A percentile compares a stretch with the other conserved stretches of the same genome.
These are phyloP conservation scores for Brachystomella parvula DNA, from an alignment of 1,140 invertebrate species.

Conservation along the genomic window DNA sequence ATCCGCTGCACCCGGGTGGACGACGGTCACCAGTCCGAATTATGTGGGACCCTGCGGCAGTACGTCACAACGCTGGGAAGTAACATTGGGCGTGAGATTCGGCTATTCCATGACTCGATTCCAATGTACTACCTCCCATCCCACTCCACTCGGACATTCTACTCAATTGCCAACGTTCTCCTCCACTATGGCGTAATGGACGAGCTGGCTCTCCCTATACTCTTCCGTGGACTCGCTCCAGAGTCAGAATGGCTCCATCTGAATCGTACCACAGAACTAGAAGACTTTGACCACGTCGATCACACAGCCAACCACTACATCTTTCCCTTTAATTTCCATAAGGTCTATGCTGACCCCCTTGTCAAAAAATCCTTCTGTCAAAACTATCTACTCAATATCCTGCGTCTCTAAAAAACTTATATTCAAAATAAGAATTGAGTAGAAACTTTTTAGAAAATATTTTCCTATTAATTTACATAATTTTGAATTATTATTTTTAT, in stretches of 20 bases:
- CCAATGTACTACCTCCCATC: slow-evolving; percentile 40
- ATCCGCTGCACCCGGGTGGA: slow-evolving; percentile 37
- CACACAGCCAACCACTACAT: slow-evolving; percentile 32
- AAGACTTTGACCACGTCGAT: slow-evolving; percentile 15
- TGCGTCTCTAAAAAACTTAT: neutral
- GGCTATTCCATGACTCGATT: slow-evolving; percentile 38
- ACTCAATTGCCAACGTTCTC: slow-evolving; percentile 40
- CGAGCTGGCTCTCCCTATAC: slow-evolving; percentile 39
- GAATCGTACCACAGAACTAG: slow-evolving; percentile 22
- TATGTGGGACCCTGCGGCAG: slow-evolving; percentile 32
- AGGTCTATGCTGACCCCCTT: slow-evolving; percentile 34
- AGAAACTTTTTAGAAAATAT: too few species aligned
- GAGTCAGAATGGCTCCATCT: slow-evolving; percentile 35
- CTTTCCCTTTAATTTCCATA: slow-evolving; percentile 39
- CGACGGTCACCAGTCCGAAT: slow-evolving; percentile 35
- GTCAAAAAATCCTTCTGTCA: slow-evolving; percentile 37
- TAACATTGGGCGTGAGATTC: slow-evolving; percentile 38
- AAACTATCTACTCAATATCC: slow-evolving; percentile 37
- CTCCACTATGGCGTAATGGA: slow-evolving; percentile 40
- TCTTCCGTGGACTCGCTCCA: slow-evolving; percentile 37
- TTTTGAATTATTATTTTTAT: too few species aligned
- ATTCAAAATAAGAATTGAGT: too few species aligned
- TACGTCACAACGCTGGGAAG: slow-evolving; percentile 30
- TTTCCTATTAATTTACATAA: too few species aligned
- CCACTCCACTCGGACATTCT: slow-evolving; percentile 35